A percentile compares a stretch with the other conserved stretches of the same genome.
Conservation (phyloP, 2,113 vertebrate genomes). For the Lanius ludovicianus region DNA sequence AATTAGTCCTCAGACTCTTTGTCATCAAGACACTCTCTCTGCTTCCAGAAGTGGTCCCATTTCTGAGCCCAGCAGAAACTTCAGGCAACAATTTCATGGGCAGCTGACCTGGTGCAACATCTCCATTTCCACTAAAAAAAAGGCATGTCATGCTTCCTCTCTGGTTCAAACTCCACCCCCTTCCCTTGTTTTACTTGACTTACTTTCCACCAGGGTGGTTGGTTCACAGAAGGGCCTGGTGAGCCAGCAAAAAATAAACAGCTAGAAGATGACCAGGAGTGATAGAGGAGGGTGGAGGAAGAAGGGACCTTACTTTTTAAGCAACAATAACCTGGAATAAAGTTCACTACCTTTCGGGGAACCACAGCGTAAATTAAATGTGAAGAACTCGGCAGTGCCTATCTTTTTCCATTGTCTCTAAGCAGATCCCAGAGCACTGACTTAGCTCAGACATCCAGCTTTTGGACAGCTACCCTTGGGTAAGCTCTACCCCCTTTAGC, state of each 20-base stretch:
- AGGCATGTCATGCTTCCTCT: neutral
- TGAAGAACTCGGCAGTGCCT: neutral
- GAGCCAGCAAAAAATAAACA: neutral
- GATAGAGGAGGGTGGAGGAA: neutral
- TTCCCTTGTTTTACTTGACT: neutral
- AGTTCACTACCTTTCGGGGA: neutral
- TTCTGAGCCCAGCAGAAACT: neutral
- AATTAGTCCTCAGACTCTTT: neutral
- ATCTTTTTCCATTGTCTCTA: neutral
- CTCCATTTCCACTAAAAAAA: neutral
- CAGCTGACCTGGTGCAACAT: neutral
- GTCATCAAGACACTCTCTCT: neutral
- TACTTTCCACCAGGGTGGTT: neutral
- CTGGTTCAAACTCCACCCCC: neutral
- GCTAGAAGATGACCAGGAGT: neutral
- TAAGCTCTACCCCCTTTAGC: neutral
- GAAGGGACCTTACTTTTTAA: neutral
- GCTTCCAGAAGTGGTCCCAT: neutral
- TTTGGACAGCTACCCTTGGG: neutral
- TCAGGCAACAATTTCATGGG: neutral
- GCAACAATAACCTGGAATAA: neutral
- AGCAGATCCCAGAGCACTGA: neutral
- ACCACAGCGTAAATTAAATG: neutral
- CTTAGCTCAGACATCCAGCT: neutral
- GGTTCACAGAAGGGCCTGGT: neutral